Base-by-base conservation (phyloP, 2,888 invertebrate genomes). In the Ectemnius lituratus region DNA sequence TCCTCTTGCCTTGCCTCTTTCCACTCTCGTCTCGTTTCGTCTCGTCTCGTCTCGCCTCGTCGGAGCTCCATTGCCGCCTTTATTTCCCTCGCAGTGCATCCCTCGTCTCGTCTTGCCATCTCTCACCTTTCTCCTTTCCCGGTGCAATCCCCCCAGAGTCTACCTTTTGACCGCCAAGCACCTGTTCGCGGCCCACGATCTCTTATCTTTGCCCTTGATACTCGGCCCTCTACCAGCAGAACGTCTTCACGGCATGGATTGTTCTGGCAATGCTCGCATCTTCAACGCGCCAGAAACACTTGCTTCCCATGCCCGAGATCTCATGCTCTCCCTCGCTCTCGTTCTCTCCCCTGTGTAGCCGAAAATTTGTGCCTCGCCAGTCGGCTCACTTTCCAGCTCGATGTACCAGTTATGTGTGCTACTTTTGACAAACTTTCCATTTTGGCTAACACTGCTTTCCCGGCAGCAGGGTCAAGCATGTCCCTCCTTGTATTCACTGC, bases 381-480 rank as follows among this genome's bases (percentile, higher is more conserved):
- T 59, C 67, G 70, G 68, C 75, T 82, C 79, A 77, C 83, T 83
- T 82, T 82, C 82, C 83, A 83, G 71, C 67, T 70, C 77, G 60
- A 83, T 79, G 82, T 81, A 79, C 83, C 82, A 83, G 79, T 83
- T 82, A 83, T 77, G 60, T 67, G 82, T 82, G 82, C 82, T 65
- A 82, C 82, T 82, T 82, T 75, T 80, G 70, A 72, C 74, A 83
- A 83, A 83, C 82, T 82, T 83, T 82, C 82, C 83, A 80, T 82
- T 82, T 82, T 83, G 80, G 70, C 83, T 83, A 75, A 72, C 58
- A 70, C 71, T 57, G 78, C 52, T 65, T 65, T 66, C 46, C 18
- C 73, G 70, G 16, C 46, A 59, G 69, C 65, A 67, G 73, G 76
- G 71, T 74, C 37, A 70, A 45, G 68, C 64, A 64, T 47, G 49